phyloP scores from a whole-genome alignment of 1,140 invertebrate genomes.

The Zaprionus ornatus region DNA sequence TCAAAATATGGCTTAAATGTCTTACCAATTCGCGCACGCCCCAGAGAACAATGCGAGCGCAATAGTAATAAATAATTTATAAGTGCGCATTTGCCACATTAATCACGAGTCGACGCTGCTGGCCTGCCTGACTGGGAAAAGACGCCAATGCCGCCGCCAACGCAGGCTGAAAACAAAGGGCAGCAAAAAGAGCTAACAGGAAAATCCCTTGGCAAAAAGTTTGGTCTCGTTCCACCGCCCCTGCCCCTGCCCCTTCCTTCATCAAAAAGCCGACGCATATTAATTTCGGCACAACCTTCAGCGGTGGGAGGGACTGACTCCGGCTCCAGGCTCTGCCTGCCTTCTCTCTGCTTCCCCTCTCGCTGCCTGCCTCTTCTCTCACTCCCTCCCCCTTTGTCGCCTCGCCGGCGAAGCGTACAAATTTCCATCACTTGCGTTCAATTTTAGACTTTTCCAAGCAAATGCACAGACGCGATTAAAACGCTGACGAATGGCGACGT shows the following conservation, averaged over 20 bases:
- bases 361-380: not conserved
- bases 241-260: not conserved
- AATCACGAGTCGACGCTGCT: constrained; percentile 71
- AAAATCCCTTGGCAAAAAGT: constrained; percentile 63
- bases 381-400: constrained; percentile 15
- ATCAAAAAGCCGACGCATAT: constrained; percentile 66
- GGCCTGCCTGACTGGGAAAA: constrained; percentile 12
- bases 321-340: not conserved
- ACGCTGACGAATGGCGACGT: constrained; percentile 69
- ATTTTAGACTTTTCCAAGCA: constrained; percentile 82
- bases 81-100: constrained; percentile 80
- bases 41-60: constrained; percentile 68
- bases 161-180: constrained; percentile 14
- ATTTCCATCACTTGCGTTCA: constrained; percentile 81
- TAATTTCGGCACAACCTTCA: constrained; percentile 70
- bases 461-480: constrained; percentile 82
- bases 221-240: not conserved
- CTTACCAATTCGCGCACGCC: constrained; percentile 70
- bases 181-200: constrained; percentile 41
- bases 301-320: not conserved
- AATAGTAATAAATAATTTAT: constrained; percentile 82
- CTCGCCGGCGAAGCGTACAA: constrained; percentile 73
- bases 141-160: not conserved
- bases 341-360: not conserved
- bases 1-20: constrained; percentile 75